Percentiles rank a stretch among this genome's conserved stretches.
Evolutionary conservation across 1,140 invertebrate species (phyloP).

Genomic region (Drosophila lowei): DNA sequence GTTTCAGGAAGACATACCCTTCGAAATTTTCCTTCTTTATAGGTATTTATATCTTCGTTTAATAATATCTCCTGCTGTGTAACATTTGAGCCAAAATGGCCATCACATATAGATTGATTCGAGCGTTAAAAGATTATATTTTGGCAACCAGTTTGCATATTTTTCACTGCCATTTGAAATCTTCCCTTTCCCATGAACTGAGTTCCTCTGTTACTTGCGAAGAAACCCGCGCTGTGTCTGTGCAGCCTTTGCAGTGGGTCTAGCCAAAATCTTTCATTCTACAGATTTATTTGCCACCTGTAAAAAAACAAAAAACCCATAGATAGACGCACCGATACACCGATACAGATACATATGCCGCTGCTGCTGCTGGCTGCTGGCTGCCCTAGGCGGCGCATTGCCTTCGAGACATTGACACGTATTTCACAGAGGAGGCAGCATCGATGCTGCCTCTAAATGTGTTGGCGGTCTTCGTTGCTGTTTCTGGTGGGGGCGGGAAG

Average conservation of each 20-base stretch:
- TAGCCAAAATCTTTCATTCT: conserved; percentile 61
- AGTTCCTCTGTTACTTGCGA: conserved; percentile 6
- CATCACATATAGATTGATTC: no score
- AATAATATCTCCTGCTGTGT: no score
- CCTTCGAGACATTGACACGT: conserved; percentile 77
- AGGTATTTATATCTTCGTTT: no score
- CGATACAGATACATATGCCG: conserved; percentile 24
- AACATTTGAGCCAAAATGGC: no score
- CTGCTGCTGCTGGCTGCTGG: conserved; percentile 21
- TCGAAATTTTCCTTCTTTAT: no score
- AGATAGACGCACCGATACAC: conserved; percentile 32
- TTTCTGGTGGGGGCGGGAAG: conserved; percentile 14
- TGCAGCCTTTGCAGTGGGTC: conserved; percentile 42
- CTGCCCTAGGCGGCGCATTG: conserved; percentile 60
- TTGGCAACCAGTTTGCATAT: no score
- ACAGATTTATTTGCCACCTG: conserved; percentile 79
- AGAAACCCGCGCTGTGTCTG: conserved; percentile 24
- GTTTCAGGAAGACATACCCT: no score
- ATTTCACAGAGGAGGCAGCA: conserved; percentile 35
- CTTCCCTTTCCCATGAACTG: no score
- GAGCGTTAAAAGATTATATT: no score
- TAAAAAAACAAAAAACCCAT: conserved; percentile 51
- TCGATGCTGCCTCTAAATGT: conserved; percentile 24
- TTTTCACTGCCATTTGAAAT: no score
- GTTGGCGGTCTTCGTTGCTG: conserved; percentile 34